Evolutionary conservation across 2,888 invertebrate genomes (phyloP).

Genomic region (Lordiphosa andalusiaca): DNA sequence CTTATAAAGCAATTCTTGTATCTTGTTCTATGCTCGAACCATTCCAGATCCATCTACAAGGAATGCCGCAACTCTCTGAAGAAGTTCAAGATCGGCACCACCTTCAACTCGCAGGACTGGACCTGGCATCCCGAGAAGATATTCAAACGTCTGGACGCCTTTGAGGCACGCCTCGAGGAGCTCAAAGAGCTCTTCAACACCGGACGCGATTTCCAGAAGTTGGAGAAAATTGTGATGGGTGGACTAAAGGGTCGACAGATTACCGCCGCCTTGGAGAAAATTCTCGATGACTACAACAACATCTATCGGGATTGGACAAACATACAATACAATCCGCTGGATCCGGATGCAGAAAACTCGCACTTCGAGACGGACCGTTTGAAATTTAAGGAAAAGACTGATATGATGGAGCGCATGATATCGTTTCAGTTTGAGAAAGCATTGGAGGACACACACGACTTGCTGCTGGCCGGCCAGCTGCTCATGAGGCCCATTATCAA

Average conservation of each 20-base stretch:
- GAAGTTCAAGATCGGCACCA: constrained; percentile 68
- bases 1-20: neutral
- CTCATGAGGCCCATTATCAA: constrained; percentile 88
- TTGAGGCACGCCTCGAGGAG: constrained; percentile 84
- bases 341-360: constrained; percentile 85
- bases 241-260: constrained; percentile 85
- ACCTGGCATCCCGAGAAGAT: constrained; percentile 87
- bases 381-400: constrained; percentile 83
- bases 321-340: constrained; percentile 88
- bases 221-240: constrained; percentile 92
- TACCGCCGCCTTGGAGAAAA: constrained; percentile 81
- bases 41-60: constrained; percentile 79
- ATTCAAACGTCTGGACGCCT: constrained; percentile 85
- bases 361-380: constrained; percentile 85
- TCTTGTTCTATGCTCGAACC: no score
- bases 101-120: constrained; percentile 84
- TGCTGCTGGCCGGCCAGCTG: constrained; percentile 87
- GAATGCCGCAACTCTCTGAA: constrained; percentile 81
- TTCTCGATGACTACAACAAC: constrained; percentile 73
- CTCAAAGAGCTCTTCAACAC: constrained; percentile 87
- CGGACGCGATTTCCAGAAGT: constrained; percentile 89
- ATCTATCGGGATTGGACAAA: constrained; percentile 79
- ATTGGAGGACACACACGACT: constrained; percentile 88
- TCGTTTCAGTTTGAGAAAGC: constrained; percentile 90
- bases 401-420: constrained; percentile 88